Evolutionary conservation across 2,113 vertebrate genomes (phyloP), one percentile per base, ranked within the genome.

Genomic region (Tympanuchus pallidicinctus): DNA sequence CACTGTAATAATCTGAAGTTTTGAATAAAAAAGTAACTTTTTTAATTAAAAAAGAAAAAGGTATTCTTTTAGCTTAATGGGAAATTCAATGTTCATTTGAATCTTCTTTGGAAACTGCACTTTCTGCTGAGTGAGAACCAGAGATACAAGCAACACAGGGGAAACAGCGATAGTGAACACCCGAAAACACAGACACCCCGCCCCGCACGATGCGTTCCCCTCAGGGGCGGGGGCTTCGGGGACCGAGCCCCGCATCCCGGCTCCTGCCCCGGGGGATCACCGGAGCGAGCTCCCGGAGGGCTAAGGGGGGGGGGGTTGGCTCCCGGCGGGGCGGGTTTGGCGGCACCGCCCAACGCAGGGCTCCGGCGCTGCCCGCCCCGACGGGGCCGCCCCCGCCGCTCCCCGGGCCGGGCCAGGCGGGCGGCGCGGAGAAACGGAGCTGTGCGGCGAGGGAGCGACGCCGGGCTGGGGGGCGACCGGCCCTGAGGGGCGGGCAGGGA

Each of bases 341-440:
- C 57, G 57, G 57, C 83, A 2, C 57, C 90, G 79, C 87, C 93
- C 78, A 73, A n/a, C 36, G 11, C 38, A 50, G 60, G 38, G 30
- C 61, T 42, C 67, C 70, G 34, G 43, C 52, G 34, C 57, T 32
- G 10, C 65, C 74, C 56, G 56, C 71, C 71, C 82, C 43, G 92
- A 32, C 59, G 83, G 60, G 70, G 52, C 73, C 38, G 65, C 64
- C 45, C 95, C 95, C 91, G 90, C 94, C 95, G 96, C 94, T 93
- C 89, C 88, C 91, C 20, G 78, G 81, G 54, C n/a, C 78, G 92
- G 95, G 95, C 76, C 48, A 24, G 48, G 48, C 48, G 48, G 48
- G 48, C 48, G 24, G 48, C 48, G 24, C 48, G 48, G 94, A 93
- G 79, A n/a, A 54, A 47, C 45, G 38, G 38, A 19, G 22, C 67